Conservation (phyloP, 2,888 invertebrate species). For the Acrobasis repandana region DNA sequence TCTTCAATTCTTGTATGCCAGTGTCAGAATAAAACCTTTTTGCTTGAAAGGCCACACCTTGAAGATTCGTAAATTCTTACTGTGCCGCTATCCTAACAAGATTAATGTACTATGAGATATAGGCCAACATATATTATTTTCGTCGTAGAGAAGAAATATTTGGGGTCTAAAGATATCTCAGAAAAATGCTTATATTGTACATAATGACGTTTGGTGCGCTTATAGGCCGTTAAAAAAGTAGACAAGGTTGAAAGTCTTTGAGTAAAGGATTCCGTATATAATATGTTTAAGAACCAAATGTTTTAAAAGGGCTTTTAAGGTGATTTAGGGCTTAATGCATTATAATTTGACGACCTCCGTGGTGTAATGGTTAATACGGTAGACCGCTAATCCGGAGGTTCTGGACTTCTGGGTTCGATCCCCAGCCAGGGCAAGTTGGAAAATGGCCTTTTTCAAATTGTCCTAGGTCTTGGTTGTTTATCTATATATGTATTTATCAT, state of each 20-base stretch:
- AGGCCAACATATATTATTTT: slow-evolving; percentile 36
- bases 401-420: too few relatives aligned
- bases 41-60: too few relatives aligned
- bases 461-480: too few relatives aligned
- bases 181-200: slow-evolving; percentile 8
- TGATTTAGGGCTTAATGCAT: too few relatives aligned
- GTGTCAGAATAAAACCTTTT: too few relatives aligned
- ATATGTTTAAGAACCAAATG: not conserved
- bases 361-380: too few relatives aligned
- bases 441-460: too few relatives aligned
- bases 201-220: slow-evolving; percentile 2
- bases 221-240: slow-evolving; percentile 7
- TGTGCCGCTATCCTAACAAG: slow-evolving; percentile 33
- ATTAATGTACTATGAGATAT: slow-evolving; percentile 44
- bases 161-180: slow-evolving; percentile 1
- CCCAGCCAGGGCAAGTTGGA: too few relatives aligned
- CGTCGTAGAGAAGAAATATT: slow-evolving; percentile 11
- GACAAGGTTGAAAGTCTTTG: not conserved
- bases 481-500: too few relatives aligned
- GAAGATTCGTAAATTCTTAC: not conserved
- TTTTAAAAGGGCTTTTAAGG: not conserved
- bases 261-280: not conserved
- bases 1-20: too few relatives aligned
- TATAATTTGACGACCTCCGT: too few relatives aligned
- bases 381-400: too few relatives aligned